Conservation (phyloP, 2,888 invertebrate species). For the Dasysyrphus albostriatus region DNA sequence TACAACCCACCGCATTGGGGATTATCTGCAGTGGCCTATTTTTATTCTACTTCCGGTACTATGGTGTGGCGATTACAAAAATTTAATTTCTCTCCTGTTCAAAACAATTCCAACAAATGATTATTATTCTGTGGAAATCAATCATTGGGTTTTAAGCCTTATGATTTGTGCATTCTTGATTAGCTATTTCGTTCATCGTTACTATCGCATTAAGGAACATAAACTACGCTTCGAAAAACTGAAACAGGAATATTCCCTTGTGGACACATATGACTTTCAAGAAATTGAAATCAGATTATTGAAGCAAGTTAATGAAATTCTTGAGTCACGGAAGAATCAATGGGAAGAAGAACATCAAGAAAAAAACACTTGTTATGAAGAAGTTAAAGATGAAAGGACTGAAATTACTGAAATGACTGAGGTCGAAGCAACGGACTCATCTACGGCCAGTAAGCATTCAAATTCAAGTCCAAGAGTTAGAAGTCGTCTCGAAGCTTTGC, state of each 20-base stretch:
- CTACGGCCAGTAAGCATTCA: not conserved
- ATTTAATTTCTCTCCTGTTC: slow-evolving; percentile 68
- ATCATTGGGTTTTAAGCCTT: not conserved
- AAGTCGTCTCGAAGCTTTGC: not conserved
- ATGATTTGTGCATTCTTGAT: slow-evolving; percentile 18
- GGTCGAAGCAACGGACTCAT: not conserved
- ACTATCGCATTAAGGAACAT: slow-evolving; percentile 17
- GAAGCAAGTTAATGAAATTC: slow-evolving; percentile 13
- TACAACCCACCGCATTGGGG: not conserved
- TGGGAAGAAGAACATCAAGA: slow-evolving; percentile 8
- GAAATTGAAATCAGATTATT: slow-evolving; percentile 34
- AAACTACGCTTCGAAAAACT: slow-evolving; percentile 1
- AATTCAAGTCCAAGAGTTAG: not conserved
- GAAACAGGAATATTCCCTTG: slow-evolving; percentile 13
- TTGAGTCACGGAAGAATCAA: slow-evolving; percentile 23
- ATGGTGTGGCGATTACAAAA: slow-evolving; percentile 65
- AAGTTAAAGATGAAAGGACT: not conserved
- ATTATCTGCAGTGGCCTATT: slow-evolving; percentile 36
- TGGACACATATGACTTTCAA: slow-evolving; percentile 32
- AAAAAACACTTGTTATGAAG: not conserved
- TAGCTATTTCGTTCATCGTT: slow-evolving; percentile 13
- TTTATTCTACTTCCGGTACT: slow-evolving; percentile 52
- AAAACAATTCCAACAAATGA: slow-evolving; percentile 57
- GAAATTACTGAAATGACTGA: not conserved
- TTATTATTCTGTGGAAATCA: slow-evolving; percentile 31